Evolutionary conservation across 2,797 vertebrate species (phyloP), one percentile per base, ranked within the genome.

Genomic region (Dermochelys coriacea): DNA sequence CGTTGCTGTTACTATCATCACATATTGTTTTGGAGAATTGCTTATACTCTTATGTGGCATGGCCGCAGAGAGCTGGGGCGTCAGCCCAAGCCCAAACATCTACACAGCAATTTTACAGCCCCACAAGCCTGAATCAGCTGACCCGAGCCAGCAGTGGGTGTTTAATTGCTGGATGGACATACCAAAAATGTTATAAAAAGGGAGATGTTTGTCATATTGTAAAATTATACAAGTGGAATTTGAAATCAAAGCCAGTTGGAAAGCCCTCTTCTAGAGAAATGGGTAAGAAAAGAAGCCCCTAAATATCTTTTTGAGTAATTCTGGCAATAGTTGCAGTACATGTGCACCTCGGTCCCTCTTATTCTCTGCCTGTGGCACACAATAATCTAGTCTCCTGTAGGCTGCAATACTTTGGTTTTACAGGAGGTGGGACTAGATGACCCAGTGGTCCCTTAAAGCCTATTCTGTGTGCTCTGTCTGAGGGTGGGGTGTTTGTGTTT

Each of bases 181-280:
- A 29, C 55, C 55, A 11, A 95, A 97, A 97, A 89, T 93, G 93
- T 89, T 57, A 37, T 45, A 64, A 82, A 95, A 97, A 94, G 71
- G 82, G 85, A 92, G 95, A 85, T 84, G 80, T 95, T 96, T 95
- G 93, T 96, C 95, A 94, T 96, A 95, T 95, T 95, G 93, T 94
- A 97, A 96, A 97, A 97, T 96, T 96, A 96, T 94, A 93, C 84
- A 95, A 94, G 85, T 82, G 94, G 88, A 97, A 95, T 93, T n/a
- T 85, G 93, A 94, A 96, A 90, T 85, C 37, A 96, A 96, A 97
- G 49, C 47, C 64, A 93, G 88, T 94, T 94, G 93, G 91, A 95
- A 95, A 95, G 89, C 82, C 54, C 94, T 82, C 80, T 77, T 96
- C 64, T 75, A 95, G 90, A 57, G 88, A 96, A 97, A 96, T 85